Evolutionary conservation across 2,113 vertebrate genomes (phyloP).

Genomic region (Nesoenas mayeri): DNA sequence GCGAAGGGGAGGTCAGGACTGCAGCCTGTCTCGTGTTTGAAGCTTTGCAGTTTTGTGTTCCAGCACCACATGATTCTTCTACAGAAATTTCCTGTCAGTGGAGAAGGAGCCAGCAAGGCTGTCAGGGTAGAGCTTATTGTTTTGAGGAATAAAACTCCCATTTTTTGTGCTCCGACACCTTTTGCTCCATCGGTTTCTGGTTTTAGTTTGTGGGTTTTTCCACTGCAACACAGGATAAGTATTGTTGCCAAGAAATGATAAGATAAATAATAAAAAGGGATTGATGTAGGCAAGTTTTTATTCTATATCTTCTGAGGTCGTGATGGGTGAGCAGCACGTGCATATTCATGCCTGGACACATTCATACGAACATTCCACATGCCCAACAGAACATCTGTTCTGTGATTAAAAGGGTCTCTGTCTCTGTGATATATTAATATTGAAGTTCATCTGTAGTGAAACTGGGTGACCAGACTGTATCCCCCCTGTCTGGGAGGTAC

Average conservation of each 20-base stretch:
- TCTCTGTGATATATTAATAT: background rate
- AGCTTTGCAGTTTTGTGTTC: background rate
- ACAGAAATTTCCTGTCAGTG: conserved; percentile 42
- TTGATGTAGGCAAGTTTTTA: background rate
- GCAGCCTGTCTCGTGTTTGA: background rate
- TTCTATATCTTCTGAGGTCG: background rate
- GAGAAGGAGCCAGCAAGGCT: conserved; percentile 4
- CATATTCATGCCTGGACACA: rapidly evolving
- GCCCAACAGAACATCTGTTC: background rate
- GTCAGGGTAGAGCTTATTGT: background rate
- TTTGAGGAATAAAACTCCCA: background rate
- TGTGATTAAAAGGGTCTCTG: rapidly evolving
- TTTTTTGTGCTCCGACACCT: background rate
- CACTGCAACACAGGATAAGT: background rate
- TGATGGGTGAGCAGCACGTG: background rate
- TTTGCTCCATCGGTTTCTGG: background rate
- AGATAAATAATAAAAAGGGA: background rate
- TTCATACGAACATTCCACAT: background rate
- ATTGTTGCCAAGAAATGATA: background rate
- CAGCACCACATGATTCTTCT: conserved; percentile 37
- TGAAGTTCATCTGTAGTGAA: background rate
- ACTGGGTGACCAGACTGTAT: background rate
- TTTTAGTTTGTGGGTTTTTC: background rate
- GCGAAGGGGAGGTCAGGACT: background rate
- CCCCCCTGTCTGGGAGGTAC: background rate